Conservation (phyloP, 2,888 invertebrate genomes). For the Sesia bembeciformis region DNA sequence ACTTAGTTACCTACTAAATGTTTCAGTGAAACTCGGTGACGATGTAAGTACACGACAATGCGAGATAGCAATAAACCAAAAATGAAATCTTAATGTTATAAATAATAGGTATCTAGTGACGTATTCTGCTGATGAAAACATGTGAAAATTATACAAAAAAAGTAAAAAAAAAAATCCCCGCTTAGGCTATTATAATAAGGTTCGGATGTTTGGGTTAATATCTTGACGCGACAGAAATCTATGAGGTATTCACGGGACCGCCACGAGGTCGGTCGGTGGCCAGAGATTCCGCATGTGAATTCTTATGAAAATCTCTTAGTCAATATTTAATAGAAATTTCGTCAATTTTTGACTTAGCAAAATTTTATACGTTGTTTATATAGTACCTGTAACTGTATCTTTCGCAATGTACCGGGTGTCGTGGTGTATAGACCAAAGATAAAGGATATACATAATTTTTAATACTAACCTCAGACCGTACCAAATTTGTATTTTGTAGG, state of each 20-base stretch:
- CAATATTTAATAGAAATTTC: slow-evolving; percentile 68
- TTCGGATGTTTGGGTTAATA: slow-evolving; percentile 58
- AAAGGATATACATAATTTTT: slow-evolving; percentile 63
- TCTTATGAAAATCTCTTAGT: slow-evolving; percentile 73
- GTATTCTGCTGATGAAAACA: slow-evolving; percentile 70
- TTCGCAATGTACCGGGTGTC: slow-evolving; percentile 59
- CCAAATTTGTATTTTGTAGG: slow-evolving; percentile 67
- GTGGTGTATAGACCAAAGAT: slow-evolving; percentile 70
- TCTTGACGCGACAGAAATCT: slow-evolving; percentile 55
- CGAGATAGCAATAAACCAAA: slow-evolving; percentile 74
- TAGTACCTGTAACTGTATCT: slow-evolving; percentile 45
- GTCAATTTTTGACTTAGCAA: slow-evolving; percentile 74
- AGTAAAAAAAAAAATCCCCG: slow-evolving; percentile 63
- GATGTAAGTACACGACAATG: slow-evolving; percentile 42
- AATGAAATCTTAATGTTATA: slow-evolving; percentile 67
- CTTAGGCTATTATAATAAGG: slow-evolving; percentile 68
- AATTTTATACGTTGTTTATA: slow-evolving; percentile 72
- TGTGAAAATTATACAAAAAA: slow-evolving; percentile 64
- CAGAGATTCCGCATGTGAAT: slow-evolving; percentile 61
- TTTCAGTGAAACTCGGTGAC: slow-evolving; percentile 27
- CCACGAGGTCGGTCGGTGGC: slow-evolving; percentile 25
- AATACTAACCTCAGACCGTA: slow-evolving; percentile 70
- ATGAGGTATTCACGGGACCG: slow-evolving; percentile 42
- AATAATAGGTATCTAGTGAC: slow-evolving; percentile 66
- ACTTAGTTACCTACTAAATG: slow-evolving; percentile 49